Conservation (phyloP, 2,113 vertebrate genomes). For the Propithecus coquereli region DNA sequence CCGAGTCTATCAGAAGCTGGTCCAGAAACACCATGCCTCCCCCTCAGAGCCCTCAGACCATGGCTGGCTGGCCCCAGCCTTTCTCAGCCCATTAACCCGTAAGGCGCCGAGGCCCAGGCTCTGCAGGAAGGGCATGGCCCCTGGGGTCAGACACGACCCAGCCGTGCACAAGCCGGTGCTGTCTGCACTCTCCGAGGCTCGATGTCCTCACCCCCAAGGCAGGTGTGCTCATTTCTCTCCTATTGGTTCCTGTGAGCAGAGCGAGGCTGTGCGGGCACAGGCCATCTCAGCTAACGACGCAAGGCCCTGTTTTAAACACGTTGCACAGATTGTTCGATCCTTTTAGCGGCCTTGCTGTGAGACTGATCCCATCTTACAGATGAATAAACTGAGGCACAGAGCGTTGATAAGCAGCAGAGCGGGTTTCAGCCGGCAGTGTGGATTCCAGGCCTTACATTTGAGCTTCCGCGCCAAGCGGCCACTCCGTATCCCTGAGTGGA, state of each 20-base stretch:
- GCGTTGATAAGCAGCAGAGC: accelerated
- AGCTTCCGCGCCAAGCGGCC: neutral
- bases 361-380: accelerated
- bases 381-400: neutral
- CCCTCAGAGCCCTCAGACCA: neutral
- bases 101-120: accelerated
- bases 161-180: too few relatives aligned
- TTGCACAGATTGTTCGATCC: neutral
- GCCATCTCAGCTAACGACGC: accelerated
- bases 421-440: accelerated
- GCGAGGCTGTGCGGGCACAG: accelerated
- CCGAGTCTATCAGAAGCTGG: accelerated
- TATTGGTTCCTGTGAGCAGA: accelerated
- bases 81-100: neutral
- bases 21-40: neutral
- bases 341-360: neutral
- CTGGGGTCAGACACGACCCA: accelerated
- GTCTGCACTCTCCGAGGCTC: accelerated
- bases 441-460: too few relatives aligned
- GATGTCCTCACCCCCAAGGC: accelerated
- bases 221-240: accelerated
- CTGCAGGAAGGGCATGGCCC: accelerated
- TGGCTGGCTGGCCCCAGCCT: neutral
- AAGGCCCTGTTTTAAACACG: neutral
- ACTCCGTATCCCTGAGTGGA: neutral